A percentile compares a stretch with the other conserved stretches of the same genome.
Evolutionary conservation across 2,888 invertebrate genomes (phyloP).

Genomic region (Acleris holmiana): DNA sequence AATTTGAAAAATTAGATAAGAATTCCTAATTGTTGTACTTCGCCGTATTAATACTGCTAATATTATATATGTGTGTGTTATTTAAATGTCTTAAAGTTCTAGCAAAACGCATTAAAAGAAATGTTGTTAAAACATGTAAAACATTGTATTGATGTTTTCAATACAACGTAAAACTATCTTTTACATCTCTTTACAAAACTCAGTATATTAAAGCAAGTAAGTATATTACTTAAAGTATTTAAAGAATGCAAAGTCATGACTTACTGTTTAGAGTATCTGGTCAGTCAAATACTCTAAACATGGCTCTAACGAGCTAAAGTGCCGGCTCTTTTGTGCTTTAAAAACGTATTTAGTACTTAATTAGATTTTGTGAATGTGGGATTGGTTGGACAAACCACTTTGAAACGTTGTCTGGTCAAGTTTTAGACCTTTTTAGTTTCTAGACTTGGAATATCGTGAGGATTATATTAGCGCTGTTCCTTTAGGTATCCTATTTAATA

Average conservation of each 20-base stretch:
- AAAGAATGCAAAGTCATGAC: conserved; percentile 33
- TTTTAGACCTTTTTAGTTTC: background rate
- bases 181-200: too few relatives aligned
- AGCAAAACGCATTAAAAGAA: too few relatives aligned
- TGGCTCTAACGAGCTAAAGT: conserved; percentile 26
- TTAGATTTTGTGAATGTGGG: conserved; percentile 28
- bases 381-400: conserved; percentile 26
- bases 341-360: conserved; percentile 32
- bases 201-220: background rate
- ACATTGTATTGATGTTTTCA: too few relatives aligned
- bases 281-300: conserved; percentile 35
- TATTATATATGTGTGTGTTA: too few relatives aligned
- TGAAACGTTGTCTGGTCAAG: conserved; percentile 5
- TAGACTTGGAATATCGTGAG: conserved; percentile 1
- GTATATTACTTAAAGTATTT: conserved; percentile 14
- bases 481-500: too few relatives aligned
- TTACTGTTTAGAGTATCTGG: conserved; percentile 19
- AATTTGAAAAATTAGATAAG: too few relatives aligned
- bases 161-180: too few relatives aligned
- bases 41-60: too few relatives aligned
- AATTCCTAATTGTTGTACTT: too few relatives aligned
- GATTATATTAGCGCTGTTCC: background rate
- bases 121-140: too few relatives aligned
- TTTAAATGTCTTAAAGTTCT: too few relatives aligned
- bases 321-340: conserved; percentile 27